Base-by-base conservation (phyloP, 2,888 invertebrate genomes). In the Sceliomorpha sp. region DNA sequence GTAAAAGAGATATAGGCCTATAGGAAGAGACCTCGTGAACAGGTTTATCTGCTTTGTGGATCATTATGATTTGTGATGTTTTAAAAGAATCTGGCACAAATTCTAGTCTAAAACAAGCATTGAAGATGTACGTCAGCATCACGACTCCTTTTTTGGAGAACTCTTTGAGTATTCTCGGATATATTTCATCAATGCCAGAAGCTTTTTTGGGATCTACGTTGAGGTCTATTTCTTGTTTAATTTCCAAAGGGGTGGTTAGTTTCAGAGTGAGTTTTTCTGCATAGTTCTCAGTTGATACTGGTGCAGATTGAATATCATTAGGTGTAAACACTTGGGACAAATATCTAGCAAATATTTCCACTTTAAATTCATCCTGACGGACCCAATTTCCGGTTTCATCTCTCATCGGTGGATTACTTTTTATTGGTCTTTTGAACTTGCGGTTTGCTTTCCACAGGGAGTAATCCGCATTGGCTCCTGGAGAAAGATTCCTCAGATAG, bases 371-470 rank as follows among this genome's bases (percentile, higher is more conserved):
- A 8, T 39, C 17, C 1, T 8, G 8, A n/a, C 5, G 14, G 2
- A 8, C 17, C 39, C 39, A 39, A 2, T 39, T 15, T 20, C 39
- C 14, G 15, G 7, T 39, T 20, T 5, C 15, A n/a, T 39, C n/a
- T 39, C 3, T 39, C 1, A 39, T 39, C 24, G 39, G 39, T 10
- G 14, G 39, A 20, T 20, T 15, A 5, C 9, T 7, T 7, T 20
- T 13, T 39, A n/a, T 2, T 4, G 39, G 39, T n/a, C 39, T 1
- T 15, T 39, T 39, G 9, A 14, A n/a, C 8, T 15, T 39, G 3
- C 17, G 1, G 2, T 14, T 39, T 13, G 39, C 39, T 15, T 39
- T 39, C 39, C 39, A 39, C 17, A 39, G 13, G 39, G 39, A 39
- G 24, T 39, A 32, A 10, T 32, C 12, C 3, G 32, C 7, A 12